Base-by-base conservation (phyloP, 2,797 vertebrate genomes). In the Falco naumanni region DNA sequence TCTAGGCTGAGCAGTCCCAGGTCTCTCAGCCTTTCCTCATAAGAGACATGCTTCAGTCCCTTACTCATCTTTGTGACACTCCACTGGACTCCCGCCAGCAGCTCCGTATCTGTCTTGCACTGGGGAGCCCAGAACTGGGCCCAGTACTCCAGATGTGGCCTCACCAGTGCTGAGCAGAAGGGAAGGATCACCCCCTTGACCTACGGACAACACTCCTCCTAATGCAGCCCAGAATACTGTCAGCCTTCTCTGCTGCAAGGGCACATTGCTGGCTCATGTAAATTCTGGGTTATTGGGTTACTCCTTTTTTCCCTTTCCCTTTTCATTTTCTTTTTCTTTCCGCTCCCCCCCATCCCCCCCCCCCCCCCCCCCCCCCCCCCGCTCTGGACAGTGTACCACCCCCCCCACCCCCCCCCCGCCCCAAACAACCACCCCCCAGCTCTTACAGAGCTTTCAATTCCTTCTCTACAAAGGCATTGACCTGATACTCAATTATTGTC, bases 371-470 rank as follows among this genome's bases (percentile, higher is more conserved):
- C 34, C 34, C 34, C 34, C 10, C 34, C 3, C 29, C 2, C 19
- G 34, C 9, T 76, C 18, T 4, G 37, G 24, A 39, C 1, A 47
- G 9, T 25, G 31, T 79, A 64, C 14, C 2, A 39, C 10, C 34
- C 34, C 34, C 34, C 34, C 39, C 11, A 39, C 39, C 39, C 39
- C 10, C 39, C 34, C 34, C 34, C 34, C n/a, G n/a, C 11, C 39
- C 3, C 2, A 45, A 60, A 8, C 19, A 25, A 16, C 31, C 14
- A 3, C 3, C 1, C 14, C 48, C 8, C 13, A 54, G 4, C 13
- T 69, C 84, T 56, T 77, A 66, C 8, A 68, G 22, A 84, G 8
- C 37, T 91, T 75, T 43, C 34, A 72, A 51, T 63, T 87, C 18
- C 6, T 87, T 77, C 45, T 77, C 19, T 70, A 53, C 74, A 93